Evolutionary conservation across 2,113 vertebrate genomes (phyloP).

Genomic region (Brachypodius melanocephalos): DNA sequence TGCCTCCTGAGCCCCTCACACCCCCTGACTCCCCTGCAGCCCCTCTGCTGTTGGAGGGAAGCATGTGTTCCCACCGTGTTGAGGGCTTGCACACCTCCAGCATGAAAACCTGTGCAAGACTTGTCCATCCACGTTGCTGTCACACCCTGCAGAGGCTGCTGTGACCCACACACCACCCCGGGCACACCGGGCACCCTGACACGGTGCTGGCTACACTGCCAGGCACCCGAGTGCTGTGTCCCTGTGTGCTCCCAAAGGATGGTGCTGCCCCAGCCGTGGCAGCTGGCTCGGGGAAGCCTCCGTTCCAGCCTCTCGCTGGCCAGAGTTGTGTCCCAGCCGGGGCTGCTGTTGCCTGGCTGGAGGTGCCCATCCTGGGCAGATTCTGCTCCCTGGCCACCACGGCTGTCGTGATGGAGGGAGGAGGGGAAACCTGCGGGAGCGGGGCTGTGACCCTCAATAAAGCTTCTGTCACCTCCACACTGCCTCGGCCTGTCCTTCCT

Average conservation of each 20-base stretch:
- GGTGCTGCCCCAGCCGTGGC: background rate
- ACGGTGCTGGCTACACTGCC: rapidly evolving
- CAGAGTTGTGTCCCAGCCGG: background rate
- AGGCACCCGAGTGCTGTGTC: rapidly evolving
- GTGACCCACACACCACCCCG: background rate
- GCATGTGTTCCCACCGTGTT: rapidly evolving
- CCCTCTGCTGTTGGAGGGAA: background rate
- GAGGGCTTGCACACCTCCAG: background rate
- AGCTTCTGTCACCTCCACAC: background rate
- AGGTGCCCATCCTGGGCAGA: background rate
- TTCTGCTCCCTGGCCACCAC: rapidly evolving
- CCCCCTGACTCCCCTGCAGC: background rate
- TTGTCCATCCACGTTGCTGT: background rate
- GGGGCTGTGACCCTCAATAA: background rate
- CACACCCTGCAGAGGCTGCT: background rate
- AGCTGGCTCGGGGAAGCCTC: background rate
- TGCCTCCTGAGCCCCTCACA: background rate
- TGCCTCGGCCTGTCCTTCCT: background rate
- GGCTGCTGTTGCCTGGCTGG: rapidly evolving
- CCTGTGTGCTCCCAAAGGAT: rapidly evolving
- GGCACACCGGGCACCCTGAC: background rate
- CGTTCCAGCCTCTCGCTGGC: rapidly evolving
- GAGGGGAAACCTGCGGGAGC: background rate
- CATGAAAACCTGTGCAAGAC: rapidly evolving
- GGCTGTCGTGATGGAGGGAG: rapidly evolving